A percentile compares a stretch with the other conserved stretches of the same genome.
These are phyloP conservation scores for Chelonus insularis DNA, from an alignment of 1,140 invertebrate genomes.

Conservation along the genomic window DNA sequence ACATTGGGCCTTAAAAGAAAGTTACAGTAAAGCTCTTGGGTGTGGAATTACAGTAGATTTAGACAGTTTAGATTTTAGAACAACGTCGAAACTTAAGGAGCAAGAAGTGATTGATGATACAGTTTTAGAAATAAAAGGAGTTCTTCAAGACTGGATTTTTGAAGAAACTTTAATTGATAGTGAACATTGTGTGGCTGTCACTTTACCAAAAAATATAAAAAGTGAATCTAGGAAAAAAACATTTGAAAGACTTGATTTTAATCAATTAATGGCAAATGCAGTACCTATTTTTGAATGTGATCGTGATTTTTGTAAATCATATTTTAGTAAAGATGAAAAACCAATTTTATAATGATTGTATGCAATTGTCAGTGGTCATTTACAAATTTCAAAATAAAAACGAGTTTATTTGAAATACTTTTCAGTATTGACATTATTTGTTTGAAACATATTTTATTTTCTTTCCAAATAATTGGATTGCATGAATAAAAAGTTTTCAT, in stretches of 20 bases:
- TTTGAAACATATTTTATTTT: too few species aligned
- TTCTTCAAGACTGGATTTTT: slow-evolving; percentile 75
- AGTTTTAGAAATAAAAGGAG: slow-evolving; percentile 67
- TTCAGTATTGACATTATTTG: too few species aligned
- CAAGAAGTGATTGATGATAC: slow-evolving; percentile 68
- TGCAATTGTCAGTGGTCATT: slow-evolving; percentile 15
- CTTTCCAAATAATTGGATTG: too few species aligned
- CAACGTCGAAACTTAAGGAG: slow-evolving; percentile 60
- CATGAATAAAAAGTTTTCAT: too few species aligned
- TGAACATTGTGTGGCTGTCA: slow-evolving; percentile 81
- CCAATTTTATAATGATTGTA: slow-evolving; percentile 10
- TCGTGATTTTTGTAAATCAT: slow-evolving; percentile 58
- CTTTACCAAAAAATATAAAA: slow-evolving; percentile 49
- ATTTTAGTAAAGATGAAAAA: slow-evolving; percentile 60
- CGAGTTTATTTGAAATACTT: too few species aligned
- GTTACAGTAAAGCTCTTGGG: slow-evolving; percentile 90
- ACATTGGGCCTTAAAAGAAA: slow-evolving; percentile 94
- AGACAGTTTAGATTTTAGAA: slow-evolving; percentile 73
- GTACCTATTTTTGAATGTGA: slow-evolving; percentile 61
- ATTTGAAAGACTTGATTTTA: slow-evolving; percentile 61
- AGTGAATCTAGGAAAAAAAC: slow-evolving; percentile 4
- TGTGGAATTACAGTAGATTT: slow-evolving; percentile 81
- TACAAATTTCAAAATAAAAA: too few species aligned
- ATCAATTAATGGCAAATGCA: slow-evolving; percentile 63
- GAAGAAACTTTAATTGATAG: slow-evolving; percentile 84